Conservation (phyloP, 1,140 invertebrate genomes). For the Anastrepha obliqua region DNA sequence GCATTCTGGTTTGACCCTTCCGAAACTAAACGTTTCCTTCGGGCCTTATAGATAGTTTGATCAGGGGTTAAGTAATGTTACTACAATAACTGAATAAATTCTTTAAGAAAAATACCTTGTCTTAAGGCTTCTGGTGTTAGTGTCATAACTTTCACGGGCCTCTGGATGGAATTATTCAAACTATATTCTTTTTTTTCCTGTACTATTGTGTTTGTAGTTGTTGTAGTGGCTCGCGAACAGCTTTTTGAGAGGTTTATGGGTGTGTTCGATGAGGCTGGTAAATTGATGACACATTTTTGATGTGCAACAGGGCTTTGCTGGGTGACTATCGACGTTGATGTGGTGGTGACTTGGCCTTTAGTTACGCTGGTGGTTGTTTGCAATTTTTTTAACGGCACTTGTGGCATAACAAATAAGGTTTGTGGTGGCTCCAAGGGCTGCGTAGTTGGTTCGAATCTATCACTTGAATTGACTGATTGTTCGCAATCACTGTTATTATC, state of each 20-base stretch:
- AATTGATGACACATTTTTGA: not conserved
- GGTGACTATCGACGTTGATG: constrained; percentile 14
- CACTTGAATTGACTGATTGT: not conserved
- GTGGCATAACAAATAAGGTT: not conserved
- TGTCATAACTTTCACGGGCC: not conserved
- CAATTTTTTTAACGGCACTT: constrained; percentile 24
- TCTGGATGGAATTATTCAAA: constrained; percentile 9
- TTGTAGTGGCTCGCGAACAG: not conserved
- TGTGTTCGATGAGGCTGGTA: not conserved
- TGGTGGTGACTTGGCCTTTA: not conserved
- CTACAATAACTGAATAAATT: too few relatives aligned
- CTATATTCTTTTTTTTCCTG: not conserved
- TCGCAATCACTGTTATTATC: too few relatives aligned
- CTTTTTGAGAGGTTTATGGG: constrained; percentile 8
- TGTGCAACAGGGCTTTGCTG: constrained; percentile 1
- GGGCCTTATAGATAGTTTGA: too few relatives aligned
- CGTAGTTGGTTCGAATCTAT: too few relatives aligned
- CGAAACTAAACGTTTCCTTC: too few relatives aligned
- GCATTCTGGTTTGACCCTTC: too few relatives aligned
- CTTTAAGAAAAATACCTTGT: not conserved
- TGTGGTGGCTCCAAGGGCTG: not conserved
- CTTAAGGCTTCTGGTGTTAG: not conserved
- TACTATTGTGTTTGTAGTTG: constrained; percentile 7
- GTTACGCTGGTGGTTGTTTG: constrained; percentile 33
- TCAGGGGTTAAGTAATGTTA: too few relatives aligned